Evolutionary conservation across 2,888 invertebrate genomes (phyloP), one percentile per base, ranked within the genome.

Genomic region (Busseola fusca): DNA sequence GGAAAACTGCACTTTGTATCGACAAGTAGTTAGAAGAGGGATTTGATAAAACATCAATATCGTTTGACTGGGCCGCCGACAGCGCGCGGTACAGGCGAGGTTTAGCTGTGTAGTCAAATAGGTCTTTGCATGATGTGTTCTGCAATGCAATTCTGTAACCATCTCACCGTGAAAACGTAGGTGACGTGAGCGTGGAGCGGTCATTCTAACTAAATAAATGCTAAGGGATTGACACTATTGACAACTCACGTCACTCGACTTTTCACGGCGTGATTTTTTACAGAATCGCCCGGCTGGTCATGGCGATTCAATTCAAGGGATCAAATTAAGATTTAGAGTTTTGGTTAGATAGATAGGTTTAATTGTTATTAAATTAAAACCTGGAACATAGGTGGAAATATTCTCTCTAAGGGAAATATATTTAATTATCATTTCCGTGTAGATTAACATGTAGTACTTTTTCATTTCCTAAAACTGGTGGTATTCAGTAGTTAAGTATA

Each of bases 381-480:
- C 37, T 40, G 37, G 37, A 54, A 59, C 14, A 59, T 27, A 27
- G 48, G 60, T 56, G 37, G 27, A 52, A 37, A 30, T 56, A n/a
- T 54, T 48, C 40, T 30, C 21, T 12, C 30, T 30, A n/a, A 57
- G 16, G 50, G 56, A 57, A 50, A 62, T 76, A 50, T 73, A 1
- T 74, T 34, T 37, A 48, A 37, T 12, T 60, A 34, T 42, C 0
- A 34, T 62, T 57, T 62, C 50, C 50, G 45, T 45, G 68, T 73
- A 64, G n/a, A 30, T 57, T 71, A 5, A 42, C 14, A 40, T 40
- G 0, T 40, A 40, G 40, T 40, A 40, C 40, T 40, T 40, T 40
- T 40, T 3, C 9, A 30, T 21, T 10, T 56, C 30, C 30, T 30
- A 18, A 56, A 10, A 30, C 10, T 56, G 5, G 4, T 1, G 21